Evolutionary conservation across 2,888 invertebrate genomes (phyloP), one percentile per base, ranked within the genome.

Genomic region (Brachylomia viminalis): DNA sequence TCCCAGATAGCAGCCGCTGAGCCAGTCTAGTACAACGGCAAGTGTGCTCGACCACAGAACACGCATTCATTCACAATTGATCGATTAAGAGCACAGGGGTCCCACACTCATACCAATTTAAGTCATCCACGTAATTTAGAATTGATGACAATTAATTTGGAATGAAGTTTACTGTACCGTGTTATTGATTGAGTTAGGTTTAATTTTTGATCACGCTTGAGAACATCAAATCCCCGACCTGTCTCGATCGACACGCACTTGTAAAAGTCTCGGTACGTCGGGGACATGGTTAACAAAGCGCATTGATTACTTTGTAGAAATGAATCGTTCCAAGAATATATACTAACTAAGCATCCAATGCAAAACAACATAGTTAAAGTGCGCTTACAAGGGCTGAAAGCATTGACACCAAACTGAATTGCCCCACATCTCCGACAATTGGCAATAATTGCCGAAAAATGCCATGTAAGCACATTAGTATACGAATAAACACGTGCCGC

Each of bases 161-260:
- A 61, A 61, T 77, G n/a, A 77, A 77, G 45, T 69, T 20, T 33
- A 33, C 17, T 42, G 27, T 30, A 42, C 47, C 38, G 13, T 27
- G 17, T 33, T 30, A 42, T 17, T 30, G 77, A 52, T 42, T 58
- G 47, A 47, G 56, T 58, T 17, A 47, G 23, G 38, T 47, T 27
- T 38, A 23, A 49, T n/a, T 45, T 17, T 47, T 17, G 20, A 49
- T 27, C 4, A 4, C 10, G 30, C 11, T 78, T 65, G 11, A n/a
- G n/a, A 30, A n/a, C 56, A 33, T 54, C 30, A 15, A 33, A 42
- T n/a, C 42, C 30, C 49, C 42, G 42, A n/a, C 49, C 30, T n/a
- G 5, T 62, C 49, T 62, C 30, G 10, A 42, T 49, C n/a, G 30
- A 49, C 23, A 30, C 17, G 30, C 49, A n/a, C 42, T 56, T 38